Conservation (phyloP, 2,888 invertebrate species). For the Dryobota labecula region DNA sequence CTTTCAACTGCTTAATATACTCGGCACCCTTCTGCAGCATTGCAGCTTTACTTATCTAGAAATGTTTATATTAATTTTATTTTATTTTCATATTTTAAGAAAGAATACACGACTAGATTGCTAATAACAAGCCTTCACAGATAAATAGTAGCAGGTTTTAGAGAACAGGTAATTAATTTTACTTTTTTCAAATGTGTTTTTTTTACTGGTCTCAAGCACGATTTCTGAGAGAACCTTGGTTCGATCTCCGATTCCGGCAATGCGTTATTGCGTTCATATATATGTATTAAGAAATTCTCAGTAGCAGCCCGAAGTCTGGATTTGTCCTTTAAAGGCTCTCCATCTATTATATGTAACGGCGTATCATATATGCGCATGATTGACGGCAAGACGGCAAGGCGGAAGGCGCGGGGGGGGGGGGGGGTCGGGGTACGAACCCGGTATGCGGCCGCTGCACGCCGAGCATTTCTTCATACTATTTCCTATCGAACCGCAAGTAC, state of each 20-base stretch:
- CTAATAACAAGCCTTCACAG: not conserved
- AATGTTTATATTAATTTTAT: not conserved
- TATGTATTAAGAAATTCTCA: not conserved
- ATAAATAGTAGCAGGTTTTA: not conserved
- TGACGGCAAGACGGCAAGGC: too few species aligned
- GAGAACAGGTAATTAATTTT: not conserved
- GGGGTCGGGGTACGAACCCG: too few species aligned
- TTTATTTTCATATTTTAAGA: not conserved
- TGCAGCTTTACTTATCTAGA: slow-evolving; percentile 97
- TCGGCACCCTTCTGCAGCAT: slow-evolving; percentile 99
- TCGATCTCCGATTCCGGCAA: not conserved
- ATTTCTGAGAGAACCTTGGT: not conserved
- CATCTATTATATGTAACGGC: not conserved
- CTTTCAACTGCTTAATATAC: slow-evolving; percentile 96
- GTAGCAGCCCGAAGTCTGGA: too few species aligned
- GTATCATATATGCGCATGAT: too few species aligned
- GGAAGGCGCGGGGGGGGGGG: too few species aligned
- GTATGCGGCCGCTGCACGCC: too few species aligned
- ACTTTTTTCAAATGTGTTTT: too few species aligned
- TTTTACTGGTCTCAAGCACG: not conserved
- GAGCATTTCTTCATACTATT: too few species aligned
- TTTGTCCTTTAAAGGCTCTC: not conserved
- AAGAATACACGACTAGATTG: not conserved
- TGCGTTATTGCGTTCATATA: not conserved
- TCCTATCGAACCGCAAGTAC: too few species aligned